These are phyloP conservation scores for Varanus salvator DNA, from an alignment of 2,113 vertebrate genomes.

Conservation along the genomic window DNA sequence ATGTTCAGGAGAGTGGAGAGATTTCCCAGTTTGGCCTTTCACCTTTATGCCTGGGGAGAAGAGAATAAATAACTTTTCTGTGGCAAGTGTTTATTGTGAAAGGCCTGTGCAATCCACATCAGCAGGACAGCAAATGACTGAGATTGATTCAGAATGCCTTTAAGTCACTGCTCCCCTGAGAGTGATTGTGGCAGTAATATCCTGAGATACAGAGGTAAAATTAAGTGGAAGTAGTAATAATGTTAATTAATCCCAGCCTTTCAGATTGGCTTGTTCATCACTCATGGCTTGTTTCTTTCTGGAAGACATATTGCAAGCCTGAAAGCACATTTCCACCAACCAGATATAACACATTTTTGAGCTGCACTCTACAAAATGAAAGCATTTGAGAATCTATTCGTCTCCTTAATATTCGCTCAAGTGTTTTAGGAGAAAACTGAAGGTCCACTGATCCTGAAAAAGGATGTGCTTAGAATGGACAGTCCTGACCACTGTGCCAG, in stretches of 20 bases:
- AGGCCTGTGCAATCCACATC: background rate
- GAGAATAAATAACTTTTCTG: too few species aligned
- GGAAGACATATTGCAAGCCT: background rate
- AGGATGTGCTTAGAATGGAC: background rate
- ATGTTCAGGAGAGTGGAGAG: background rate
- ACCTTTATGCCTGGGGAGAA: background rate
- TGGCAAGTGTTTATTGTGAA: too few species aligned
- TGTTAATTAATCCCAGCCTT: background rate
- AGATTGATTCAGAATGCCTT: background rate
- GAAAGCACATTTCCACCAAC: background rate
- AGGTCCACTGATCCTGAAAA: background rate
- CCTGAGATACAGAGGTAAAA: background rate
- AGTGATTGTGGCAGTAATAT: background rate
- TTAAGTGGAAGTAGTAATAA: constrained; percentile 7
- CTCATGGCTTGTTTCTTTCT: background rate
- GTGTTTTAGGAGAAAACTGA: background rate
- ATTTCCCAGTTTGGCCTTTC: background rate
- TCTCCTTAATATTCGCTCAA: constrained; percentile 3
- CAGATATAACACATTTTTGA: background rate
- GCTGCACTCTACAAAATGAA: accelerated
- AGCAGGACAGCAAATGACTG: background rate
- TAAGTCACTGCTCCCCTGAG: background rate
- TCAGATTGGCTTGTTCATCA: background rate
- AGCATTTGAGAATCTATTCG: background rate
- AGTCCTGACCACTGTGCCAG: background rate